A percentile compares a stretch with the other conserved stretches of the same genome.
Conservation (phyloP, 35 echinoderm and acorn worm genomes). For the Amphiura filiformis region DNA sequence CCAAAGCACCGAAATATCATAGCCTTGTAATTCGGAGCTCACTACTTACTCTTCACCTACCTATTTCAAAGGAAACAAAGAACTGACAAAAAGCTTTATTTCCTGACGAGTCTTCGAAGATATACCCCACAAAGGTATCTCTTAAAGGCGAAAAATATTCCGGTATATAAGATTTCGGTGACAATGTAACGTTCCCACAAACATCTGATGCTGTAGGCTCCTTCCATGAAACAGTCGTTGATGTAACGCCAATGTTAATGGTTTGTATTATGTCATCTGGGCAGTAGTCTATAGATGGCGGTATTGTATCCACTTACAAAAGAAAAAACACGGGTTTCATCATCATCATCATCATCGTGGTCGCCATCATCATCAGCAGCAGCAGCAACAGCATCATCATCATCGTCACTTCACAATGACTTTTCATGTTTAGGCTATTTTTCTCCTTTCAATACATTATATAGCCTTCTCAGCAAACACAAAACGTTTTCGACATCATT, state of each 20-base stretch:
- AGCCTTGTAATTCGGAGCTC: no score
- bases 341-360: no score
- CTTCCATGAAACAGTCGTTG: background rate
- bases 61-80: background rate
- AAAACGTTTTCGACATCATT: no score
- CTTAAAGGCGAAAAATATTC: background rate
- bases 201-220: background rate
- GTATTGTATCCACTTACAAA: background rate
- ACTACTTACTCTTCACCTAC: no score
- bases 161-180: background rate
- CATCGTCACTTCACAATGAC: no score
- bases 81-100: background rate
- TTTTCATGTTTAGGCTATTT: no score
- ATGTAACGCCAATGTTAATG: background rate
- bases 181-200: background rate
- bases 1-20: no score
- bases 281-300: background rate
- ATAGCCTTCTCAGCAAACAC: no score
- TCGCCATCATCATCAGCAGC: no score
- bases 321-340: no score
- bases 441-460: no score
- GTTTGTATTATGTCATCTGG: background rate
- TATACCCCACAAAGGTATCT: background rate
- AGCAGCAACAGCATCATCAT: no score
- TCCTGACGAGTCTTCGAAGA: background rate